phyloP scores from a whole-genome alignment of 2,113 vertebrate species.

The Brienomyrus longianalis region DNA sequence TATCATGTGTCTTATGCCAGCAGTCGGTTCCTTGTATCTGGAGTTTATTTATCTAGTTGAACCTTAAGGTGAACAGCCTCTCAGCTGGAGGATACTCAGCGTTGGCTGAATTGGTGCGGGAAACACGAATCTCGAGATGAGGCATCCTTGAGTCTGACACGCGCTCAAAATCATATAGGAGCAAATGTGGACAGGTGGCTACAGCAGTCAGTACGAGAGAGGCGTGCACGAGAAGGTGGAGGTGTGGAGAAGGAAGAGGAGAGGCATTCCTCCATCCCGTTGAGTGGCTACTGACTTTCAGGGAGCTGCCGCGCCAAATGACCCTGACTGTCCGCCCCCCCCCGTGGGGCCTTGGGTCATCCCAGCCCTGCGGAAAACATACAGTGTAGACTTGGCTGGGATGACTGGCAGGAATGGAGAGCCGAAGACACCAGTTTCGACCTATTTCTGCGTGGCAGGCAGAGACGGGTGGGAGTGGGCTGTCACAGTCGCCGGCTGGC shows the following conservation, averaged over 20 bases:
- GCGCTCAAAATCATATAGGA: not conserved
- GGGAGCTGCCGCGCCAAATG: not conserved
- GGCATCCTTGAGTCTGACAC: not conserved
- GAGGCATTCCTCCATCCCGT: not conserved
- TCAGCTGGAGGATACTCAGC: not conserved
- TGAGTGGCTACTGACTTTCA: not conserved
- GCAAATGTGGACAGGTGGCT: not conserved
- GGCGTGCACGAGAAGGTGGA: not conserved
- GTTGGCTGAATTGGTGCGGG: not conserved
- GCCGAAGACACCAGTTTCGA: not conserved
- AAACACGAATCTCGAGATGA: not conserved
- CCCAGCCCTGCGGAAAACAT: not conserved
- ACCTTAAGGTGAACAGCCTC: not conserved
- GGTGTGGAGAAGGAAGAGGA: not conserved
- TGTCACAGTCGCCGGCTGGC: not conserved
- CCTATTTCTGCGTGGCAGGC: not conserved
- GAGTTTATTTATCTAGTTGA: not conserved
- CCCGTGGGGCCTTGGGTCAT: not conserved
- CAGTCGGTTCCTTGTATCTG: not conserved
- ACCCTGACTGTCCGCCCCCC: not conserved
- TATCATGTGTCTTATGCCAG: not conserved
- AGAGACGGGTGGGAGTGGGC: not conserved
- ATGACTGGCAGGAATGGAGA: not conserved
- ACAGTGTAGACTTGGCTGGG: not conserved
- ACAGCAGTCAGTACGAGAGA: not conserved